A percentile compares a stretch with the other conserved stretches of the same genome.
Conservation (phyloP, 2,113 vertebrate species). For the Macrotus californicus region DNA sequence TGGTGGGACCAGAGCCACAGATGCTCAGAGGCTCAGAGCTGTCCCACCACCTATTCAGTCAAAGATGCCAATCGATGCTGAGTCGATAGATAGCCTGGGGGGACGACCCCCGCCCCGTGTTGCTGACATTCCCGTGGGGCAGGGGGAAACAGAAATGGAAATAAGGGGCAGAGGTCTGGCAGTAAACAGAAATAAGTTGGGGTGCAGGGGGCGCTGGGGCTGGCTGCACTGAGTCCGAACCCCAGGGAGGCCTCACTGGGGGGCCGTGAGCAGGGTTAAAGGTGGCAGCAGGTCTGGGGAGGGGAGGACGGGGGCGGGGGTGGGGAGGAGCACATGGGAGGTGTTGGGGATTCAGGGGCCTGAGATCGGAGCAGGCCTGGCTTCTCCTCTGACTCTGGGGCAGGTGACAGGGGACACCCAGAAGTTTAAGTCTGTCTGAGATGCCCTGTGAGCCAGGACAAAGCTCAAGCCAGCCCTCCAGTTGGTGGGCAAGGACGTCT, state of each 20-base stretch:
- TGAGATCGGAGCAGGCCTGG: neutral
- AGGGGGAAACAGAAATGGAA: neutral
- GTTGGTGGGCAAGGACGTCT: rapidly evolving
- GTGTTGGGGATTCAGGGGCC: neutral
- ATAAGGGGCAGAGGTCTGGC: neutral
- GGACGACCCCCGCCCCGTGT: rapidly evolving
- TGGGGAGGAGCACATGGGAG: rapidly evolving
- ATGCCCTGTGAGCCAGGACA: neutral
- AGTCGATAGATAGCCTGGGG: too few relatives aligned
- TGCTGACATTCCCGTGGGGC: rapidly evolving
- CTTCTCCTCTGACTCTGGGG: neutral
- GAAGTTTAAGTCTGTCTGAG: neutral
- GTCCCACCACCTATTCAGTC: neutral
- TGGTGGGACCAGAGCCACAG: neutral
- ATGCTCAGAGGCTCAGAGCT: neutral
- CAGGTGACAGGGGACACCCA: neutral
- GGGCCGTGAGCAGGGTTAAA: neutral
- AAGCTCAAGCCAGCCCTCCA: neutral
- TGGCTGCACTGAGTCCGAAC: rapidly evolving
- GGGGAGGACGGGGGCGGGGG: rapidly evolving
- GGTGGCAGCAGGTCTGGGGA: rapidly evolving
- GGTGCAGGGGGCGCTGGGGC: neutral
- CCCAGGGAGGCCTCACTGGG: neutral
- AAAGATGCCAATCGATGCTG: rapidly evolving
- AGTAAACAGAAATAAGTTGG: neutral